Evolutionary conservation across 2,113 vertebrate genomes (phyloP).

Genomic region (Trogon melanurus): DNA sequence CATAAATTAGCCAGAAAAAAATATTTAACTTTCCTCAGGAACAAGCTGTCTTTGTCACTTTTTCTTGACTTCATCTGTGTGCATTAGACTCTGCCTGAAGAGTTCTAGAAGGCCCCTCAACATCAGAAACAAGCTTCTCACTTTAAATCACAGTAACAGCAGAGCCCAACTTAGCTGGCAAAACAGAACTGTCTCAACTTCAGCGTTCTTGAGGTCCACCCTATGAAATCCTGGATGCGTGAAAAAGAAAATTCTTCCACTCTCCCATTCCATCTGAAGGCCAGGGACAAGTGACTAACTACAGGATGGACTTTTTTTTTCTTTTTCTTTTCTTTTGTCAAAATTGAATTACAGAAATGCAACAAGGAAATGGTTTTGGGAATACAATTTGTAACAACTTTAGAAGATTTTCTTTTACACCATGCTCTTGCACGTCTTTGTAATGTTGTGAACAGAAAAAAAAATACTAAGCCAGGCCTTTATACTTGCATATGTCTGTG

Average conservation of each 20-base stretch:
- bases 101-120: neutral
- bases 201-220: neutral
- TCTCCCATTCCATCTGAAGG: neutral
- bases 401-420: neutral
- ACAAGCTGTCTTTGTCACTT: neutral
- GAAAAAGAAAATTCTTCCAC: neutral
- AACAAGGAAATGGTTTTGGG: neutral
- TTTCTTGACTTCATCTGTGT: neutral
- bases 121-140: neutral
- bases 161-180: neutral
- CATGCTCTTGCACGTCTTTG: neutral
- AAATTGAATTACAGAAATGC: neutral
- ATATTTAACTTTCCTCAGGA: constrained; percentile 16
- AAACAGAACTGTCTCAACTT: neutral
- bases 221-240: neutral
- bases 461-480: neutral
- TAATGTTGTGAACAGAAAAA: neutral
- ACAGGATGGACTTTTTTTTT: neutral
- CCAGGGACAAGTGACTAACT: neutral
- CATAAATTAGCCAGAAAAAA: constrained; percentile 16
- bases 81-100: neutral
- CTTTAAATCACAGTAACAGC: neutral
- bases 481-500: neutral
- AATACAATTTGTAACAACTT: neutral
- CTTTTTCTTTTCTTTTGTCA: too few species aligned